Conservation (phyloP, 2,113 vertebrate genomes). For the Corynorhinus townsendii region DNA sequence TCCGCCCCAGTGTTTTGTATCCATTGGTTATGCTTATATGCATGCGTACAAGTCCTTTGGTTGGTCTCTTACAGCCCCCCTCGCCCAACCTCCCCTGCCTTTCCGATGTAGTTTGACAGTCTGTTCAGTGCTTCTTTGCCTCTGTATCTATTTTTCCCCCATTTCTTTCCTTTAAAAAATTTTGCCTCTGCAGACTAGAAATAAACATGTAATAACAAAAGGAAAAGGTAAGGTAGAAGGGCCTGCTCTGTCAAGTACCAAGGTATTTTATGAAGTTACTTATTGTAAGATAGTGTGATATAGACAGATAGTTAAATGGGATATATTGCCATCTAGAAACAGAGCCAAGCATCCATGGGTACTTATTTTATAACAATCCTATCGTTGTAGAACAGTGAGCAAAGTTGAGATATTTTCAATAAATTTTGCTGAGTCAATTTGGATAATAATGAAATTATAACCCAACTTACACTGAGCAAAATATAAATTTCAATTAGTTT, state of each 20-base stretch:
- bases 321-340: neutral
- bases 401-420: neutral
- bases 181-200: too few relatives aligned
- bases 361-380: neutral
- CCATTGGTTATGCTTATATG: too few relatives aligned
- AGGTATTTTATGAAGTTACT: neutral
- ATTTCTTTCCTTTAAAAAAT: too few relatives aligned
- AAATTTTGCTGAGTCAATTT: neutral
- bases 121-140: too few relatives aligned
- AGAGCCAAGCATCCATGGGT: neutral
- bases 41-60: too few relatives aligned
- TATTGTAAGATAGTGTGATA: neutral
- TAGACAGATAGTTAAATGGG: neutral
- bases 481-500: neutral
- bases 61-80: too few relatives aligned
- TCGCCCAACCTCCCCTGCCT: too few relatives aligned
- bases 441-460: neutral
- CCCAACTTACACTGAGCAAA: neutral
- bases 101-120: too few relatives aligned
- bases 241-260: neutral
- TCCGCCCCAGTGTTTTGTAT: too few relatives aligned
- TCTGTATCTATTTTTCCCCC: too few relatives aligned
- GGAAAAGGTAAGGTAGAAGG: neutral
- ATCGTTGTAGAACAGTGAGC: neutral
- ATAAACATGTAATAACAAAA: too few relatives aligned